Base-by-base conservation (phyloP, 2,113 vertebrate genomes). In the Mustela nigripes region DNA sequence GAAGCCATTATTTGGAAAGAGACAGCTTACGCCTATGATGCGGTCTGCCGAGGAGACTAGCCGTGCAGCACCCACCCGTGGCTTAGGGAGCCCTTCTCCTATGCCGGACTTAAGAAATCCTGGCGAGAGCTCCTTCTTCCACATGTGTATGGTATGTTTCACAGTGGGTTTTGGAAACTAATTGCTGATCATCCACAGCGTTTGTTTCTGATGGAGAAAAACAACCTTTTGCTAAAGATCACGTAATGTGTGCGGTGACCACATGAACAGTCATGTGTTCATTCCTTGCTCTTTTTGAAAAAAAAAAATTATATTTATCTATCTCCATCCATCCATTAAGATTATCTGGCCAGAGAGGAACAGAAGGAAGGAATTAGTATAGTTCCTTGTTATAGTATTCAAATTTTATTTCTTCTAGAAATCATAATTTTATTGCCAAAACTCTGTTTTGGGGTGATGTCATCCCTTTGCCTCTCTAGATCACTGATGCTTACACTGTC, bases 331-430 rank as follows among this genome's bases (percentile, higher is more conserved):
- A 71, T 65, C 45, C 67, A 28, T 42, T 62, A 50, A 65, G 69
- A 42, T 22, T 82, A 39, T 79, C 86, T 97, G 67, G 14, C 39
- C 26, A 79, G 62, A n/a, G 87, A 96, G 24, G 36, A 76, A 76
- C n/a, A 89, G 45, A 83, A 78, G 79, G 83, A 95, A 93, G 84
- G 18, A 56, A 73, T 84, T 63, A 80, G 73, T 78, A 69, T 73
- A 82, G 78, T 83, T 62, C 10, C 53, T 89, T 78, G 45, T 11
- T 50, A 4, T 79, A 28, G 42, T 85, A 84, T 84, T n/a, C 22
- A 50, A 19, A 22, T 71, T 65, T n/a, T 42, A 45, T 91, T 89
- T 89, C 65, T 94, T 71, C 56, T 1, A 28, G 73, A 92, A 83
- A 78, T 63, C 26, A 39, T 53, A 56, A 28, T 11, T 87, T 76